Conservation (phyloP, 2,888 invertebrate species). For the Adineta ricciae region DNA sequence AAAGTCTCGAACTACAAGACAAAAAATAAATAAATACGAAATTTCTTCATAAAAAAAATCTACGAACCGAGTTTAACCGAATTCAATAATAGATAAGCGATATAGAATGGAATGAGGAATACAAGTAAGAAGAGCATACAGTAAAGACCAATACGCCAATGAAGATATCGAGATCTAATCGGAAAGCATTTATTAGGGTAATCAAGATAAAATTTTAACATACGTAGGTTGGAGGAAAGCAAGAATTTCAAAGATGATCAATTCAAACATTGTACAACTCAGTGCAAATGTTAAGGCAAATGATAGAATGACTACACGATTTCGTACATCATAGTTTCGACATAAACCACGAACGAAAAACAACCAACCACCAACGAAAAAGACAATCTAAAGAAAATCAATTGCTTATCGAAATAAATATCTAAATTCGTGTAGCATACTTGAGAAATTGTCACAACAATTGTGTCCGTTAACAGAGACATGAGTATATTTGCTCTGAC, state of each 20-base stretch:
- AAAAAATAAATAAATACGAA: too few species aligned
- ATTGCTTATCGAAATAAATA: background rate
- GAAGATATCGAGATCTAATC: conserved; percentile 75
- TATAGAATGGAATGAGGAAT: conserved; percentile 87
- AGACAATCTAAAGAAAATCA: conserved; percentile 62
- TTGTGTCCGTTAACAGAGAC: conserved; percentile 33
- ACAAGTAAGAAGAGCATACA: conserved; percentile 83
- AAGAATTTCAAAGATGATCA: conserved; percentile 96
- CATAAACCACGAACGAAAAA: conserved; percentile 95
- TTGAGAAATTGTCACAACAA: conserved; percentile 32
- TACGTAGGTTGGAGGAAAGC: conserved; percentile 82
- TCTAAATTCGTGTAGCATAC: background rate
- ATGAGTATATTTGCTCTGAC: background rate
- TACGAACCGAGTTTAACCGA: conserved; percentile 59
- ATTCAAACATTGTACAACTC: conserved; percentile 95
- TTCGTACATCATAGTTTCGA: conserved; percentile 72
- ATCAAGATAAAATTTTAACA: conserved; percentile 34
- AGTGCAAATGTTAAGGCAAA: conserved; percentile 90
- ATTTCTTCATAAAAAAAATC: background rate
- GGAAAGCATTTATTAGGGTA: conserved; percentile 28
- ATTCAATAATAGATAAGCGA: conserved; percentile 81
- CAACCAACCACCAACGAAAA: conserved; percentile 91
- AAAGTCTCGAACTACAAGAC: conserved; percentile 23
- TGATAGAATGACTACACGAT: conserved; percentile 80
- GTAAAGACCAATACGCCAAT: conserved; percentile 87